Base-by-base conservation (phyloP, 1,140 invertebrate genomes). In the Cyphomyrmex costatus region DNA sequence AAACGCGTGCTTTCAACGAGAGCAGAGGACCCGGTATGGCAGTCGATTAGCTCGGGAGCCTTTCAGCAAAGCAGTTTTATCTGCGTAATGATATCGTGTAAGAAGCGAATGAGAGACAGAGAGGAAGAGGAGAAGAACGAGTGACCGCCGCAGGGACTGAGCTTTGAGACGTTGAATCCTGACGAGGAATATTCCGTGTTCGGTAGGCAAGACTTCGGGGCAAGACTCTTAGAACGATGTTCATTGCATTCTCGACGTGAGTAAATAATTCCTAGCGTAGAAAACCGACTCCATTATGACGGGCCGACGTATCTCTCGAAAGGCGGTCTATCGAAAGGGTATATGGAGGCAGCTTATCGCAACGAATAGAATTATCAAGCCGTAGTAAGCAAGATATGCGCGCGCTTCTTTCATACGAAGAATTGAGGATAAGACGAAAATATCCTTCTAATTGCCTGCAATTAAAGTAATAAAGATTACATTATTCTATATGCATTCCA, bases 51-150 rank as follows among this genome's bases (percentile, higher is more conserved):
- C 85, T 84, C 74, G 71, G 66, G 61, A 88, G 77, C 86, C 89
- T 92, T 91, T 91, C 86, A 92, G 90, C 89, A 90, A 92, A 91
- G 90, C 87, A 85, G 92, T 89, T 92, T 92, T 93, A 93, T 93
- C 92, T 92, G 80, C 88, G 91, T 91, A 92, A 93, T 91, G 90
- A 92, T 93, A 93, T 93, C 90, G 89, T 88, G 87, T 77, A 63
- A 16, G 51, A 36, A 86, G 63, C 61, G 76, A n/a, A 58, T 8
- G 21, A 8, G 14, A 6, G 53, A 66, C n/a, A 16, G 33, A n/a
- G 33, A 19, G 10, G 3, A 30, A 36, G 46, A 8, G 33, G 30
- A 24, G 33, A 79, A 12, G 63, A 16, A 19, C 49, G 53, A 36
- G 19, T 24, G 56, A 84, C 19, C 51, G 88, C 78, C 51, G 73